A percentile compares a stretch with the other conserved stretches of the same genome.
phyloP scores from a whole-genome alignment of 2,888 invertebrate genomes.

The Tenthredo distinguenda region DNA sequence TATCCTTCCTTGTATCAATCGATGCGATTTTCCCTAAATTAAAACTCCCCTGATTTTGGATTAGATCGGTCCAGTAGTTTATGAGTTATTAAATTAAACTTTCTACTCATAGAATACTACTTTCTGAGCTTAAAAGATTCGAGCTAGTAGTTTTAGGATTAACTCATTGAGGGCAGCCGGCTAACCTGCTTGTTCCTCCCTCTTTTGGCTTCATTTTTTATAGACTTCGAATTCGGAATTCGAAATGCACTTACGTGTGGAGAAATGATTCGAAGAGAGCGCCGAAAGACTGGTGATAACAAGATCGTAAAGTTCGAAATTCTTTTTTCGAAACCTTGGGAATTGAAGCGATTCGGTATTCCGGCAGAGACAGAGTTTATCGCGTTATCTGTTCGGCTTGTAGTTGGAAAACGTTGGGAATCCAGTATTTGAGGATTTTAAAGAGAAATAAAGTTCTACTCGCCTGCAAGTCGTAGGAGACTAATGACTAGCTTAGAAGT shows the following conservation, averaged over 20 bases:
- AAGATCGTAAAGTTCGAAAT: not conserved
- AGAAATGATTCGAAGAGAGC: not conserved
- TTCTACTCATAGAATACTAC: too few species aligned
- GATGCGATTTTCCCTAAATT: not conserved
- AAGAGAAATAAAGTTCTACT: constrained; percentile 22
- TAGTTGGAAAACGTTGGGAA: not conserved
- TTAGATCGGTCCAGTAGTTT: not conserved
- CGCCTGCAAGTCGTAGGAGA: not conserved
- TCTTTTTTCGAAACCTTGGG: not conserved
- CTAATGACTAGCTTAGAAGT: constrained; percentile 27
- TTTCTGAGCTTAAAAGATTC: too few species aligned
- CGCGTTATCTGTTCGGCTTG: not conserved
- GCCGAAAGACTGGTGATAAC: constrained; percentile 2
- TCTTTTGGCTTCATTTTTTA: not conserved
- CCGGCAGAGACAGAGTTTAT: not conserved
- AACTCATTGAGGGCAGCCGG: not conserved
- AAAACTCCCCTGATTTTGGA: not conserved
- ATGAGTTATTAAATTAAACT: too few species aligned
- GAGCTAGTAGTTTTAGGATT: too few species aligned
- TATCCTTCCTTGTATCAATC: not conserved
- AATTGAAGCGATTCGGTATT: not conserved
- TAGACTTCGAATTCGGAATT: not conserved
- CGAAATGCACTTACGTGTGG: not conserved
- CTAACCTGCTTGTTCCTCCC: not conserved
- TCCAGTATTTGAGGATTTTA: not conserved